Conservation (phyloP, 2,888 invertebrate genomes). For the Drosophila neotestacea region DNA sequence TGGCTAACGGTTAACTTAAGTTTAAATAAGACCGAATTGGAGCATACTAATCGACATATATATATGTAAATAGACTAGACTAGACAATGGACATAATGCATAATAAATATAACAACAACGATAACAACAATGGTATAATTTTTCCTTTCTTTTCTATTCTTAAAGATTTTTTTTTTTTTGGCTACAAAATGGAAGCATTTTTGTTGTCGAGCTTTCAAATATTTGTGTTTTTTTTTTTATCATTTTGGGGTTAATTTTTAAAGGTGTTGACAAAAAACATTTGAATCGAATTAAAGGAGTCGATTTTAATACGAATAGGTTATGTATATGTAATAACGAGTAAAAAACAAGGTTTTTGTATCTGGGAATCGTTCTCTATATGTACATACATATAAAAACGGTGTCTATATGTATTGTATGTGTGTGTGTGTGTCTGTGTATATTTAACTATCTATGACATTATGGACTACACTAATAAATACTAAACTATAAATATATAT, state of each 20-base stretch:
- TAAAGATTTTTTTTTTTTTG: slow-evolving; percentile 32
- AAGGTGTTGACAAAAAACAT: slow-evolving; percentile 52
- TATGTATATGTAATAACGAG: slow-evolving; percentile 24
- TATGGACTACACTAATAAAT: slow-evolving; percentile 41
- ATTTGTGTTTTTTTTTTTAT: neutral
- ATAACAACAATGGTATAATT: slow-evolving; percentile 58
- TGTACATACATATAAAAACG: too few species aligned
- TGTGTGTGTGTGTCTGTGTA: slow-evolving; percentile 28
- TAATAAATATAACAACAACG: slow-evolving; percentile 58
- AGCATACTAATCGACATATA: slow-evolving; percentile 22
- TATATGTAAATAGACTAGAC: slow-evolving; percentile 7
- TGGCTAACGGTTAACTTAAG: slow-evolving; percentile 43
- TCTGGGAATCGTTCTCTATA: neutral
- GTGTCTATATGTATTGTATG: slow-evolving; percentile 8
- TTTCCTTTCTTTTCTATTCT: slow-evolving; percentile 1
- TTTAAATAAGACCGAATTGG: slow-evolving; percentile 20
- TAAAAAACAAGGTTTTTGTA: slow-evolving; percentile 16
- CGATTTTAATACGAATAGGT: slow-evolving; percentile 39
- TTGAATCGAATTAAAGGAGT: slow-evolving; percentile 37
- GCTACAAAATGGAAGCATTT: slow-evolving; percentile 77
- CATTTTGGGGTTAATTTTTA: slow-evolving; percentile 12
- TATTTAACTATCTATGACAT: slow-evolving; percentile 52
- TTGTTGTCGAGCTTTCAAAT: slow-evolving; percentile 9
- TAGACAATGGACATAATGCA: slow-evolving; percentile 40
- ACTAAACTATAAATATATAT: slow-evolving; percentile 42